These are phyloP conservation scores for Aphelenchoides avenae DNA, from an alignment of 1,140 invertebrate genomes.

Conservation along the genomic window DNA sequence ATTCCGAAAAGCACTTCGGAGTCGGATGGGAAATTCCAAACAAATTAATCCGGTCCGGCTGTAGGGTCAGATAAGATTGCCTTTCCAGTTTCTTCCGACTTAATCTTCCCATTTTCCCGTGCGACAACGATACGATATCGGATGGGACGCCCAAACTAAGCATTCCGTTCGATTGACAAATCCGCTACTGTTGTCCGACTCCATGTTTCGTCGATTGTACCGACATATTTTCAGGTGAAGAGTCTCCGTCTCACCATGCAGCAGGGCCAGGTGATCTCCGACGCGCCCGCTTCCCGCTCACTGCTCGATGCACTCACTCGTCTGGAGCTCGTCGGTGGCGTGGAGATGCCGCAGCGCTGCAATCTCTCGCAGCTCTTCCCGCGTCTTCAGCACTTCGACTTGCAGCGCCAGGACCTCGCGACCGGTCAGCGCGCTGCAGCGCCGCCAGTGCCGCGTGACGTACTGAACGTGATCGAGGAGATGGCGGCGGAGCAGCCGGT, in stretches of 20 bases:
- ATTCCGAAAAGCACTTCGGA: too few relatives aligned
- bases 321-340: constrained; percentile 36
- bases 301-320: constrained; percentile 23
- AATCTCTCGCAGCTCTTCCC: constrained; percentile 34
- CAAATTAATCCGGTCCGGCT: too few relatives aligned
- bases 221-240: constrained; percentile 26
- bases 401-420: constrained; percentile 30
- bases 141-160: too few relatives aligned
- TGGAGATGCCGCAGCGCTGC: constrained; percentile 18
- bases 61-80: too few relatives aligned
- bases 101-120: too few relatives aligned
- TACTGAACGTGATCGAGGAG: too few relatives aligned
- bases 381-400: constrained; percentile 35
- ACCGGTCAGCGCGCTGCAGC: too few relatives aligned
- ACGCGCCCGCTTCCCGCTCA: constrained; percentile 8
- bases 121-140: too few relatives aligned
- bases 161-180: not conserved
- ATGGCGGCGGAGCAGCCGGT: too few relatives aligned
- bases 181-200: not conserved
- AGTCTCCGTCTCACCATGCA: constrained; percentile 50
- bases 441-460: too few relatives aligned
- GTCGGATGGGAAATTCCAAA: too few relatives aligned
- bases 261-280: constrained; percentile 32
- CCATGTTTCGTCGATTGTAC: not conserved
- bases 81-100: too few relatives aligned